Percentiles rank a stretch among this genome's conserved stretches.
Evolutionary conservation across 2,888 invertebrate species (phyloP).

Genomic region (Euphydryas editha): DNA sequence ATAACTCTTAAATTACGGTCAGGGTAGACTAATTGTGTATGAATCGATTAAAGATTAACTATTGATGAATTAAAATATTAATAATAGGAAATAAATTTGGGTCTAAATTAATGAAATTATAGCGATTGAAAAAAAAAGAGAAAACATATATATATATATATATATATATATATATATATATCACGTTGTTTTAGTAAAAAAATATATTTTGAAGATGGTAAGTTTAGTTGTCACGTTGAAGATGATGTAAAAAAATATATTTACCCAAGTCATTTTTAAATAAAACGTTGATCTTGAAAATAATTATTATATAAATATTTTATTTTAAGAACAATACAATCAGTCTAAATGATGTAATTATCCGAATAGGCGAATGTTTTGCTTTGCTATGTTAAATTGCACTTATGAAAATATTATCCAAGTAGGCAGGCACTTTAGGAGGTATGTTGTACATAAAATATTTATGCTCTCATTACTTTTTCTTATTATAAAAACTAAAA

Average conservation of each 20-base stretch:
- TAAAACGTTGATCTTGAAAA: constrained; percentile 6
- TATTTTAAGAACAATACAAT: not conserved
- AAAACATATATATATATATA: too few species aligned
- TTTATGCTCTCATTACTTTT: too few species aligned
- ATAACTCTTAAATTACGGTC: constrained; percentile 13
- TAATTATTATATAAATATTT: too few species aligned
- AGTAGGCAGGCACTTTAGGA: too few species aligned
- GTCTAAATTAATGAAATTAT: not conserved
- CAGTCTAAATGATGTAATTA: not conserved
- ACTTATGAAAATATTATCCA: too few species aligned
- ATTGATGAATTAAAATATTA: constrained; percentile 5
- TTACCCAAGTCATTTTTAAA: not conserved
- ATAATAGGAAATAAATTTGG: constrained; percentile 3
- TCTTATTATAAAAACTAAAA: too few species aligned
- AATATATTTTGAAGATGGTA: not conserved
- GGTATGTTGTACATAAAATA: too few species aligned
- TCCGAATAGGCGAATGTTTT: too few species aligned
- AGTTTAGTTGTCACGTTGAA: constrained; percentile 6
- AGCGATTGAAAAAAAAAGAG: constrained; percentile 5
- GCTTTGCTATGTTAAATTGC: too few species aligned
- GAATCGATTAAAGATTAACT: constrained; percentile 14
- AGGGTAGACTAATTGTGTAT: constrained; percentile 1
- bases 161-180: too few species aligned
- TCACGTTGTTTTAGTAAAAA: constrained; percentile 9
- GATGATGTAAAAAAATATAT: constrained; percentile 2